These are phyloP conservation scores for Sitodiplosis mosellana DNA, from an alignment of 1,140 invertebrate species.

Conservation along the genomic window DNA sequence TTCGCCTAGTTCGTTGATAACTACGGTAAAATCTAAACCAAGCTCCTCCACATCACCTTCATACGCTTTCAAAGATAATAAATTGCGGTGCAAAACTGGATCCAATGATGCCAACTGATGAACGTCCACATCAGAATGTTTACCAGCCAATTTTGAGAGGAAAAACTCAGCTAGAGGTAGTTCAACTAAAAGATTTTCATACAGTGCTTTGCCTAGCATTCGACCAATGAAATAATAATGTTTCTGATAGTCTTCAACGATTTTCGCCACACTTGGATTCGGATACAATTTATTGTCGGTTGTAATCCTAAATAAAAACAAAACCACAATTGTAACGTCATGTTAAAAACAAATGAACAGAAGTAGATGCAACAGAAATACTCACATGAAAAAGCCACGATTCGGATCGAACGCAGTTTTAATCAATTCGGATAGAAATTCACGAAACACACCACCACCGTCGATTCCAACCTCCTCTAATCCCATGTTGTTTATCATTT, in stretches of 20 bases:
- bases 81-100: constrained; percentile 77
- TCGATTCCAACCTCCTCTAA: constrained; percentile 91
- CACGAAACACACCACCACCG: constrained; percentile 80
- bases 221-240: constrained; percentile 94
- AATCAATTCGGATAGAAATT: constrained; percentile 77
- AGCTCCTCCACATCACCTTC: constrained; percentile 58
- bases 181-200: constrained; percentile 88
- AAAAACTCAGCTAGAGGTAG: constrained; percentile 88
- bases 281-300: constrained; percentile 89
- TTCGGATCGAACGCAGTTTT: constrained; percentile 96
- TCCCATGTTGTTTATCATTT: constrained; percentile 76
- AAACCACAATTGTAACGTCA: background rate
- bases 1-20: constrained; percentile 79
- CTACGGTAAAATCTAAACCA: constrained; percentile 84
- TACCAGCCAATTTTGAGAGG: constrained; percentile 64
- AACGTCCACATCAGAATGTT: constrained; percentile 69
- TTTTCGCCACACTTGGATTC: constrained; percentile 72
- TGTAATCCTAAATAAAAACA: constrained; percentile 38
- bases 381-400: constrained; percentile 65
- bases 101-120: constrained; percentile 87
- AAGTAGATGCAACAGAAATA: constrained; percentile 5
- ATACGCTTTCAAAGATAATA: constrained; percentile 73
- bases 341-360: background rate
- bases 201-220: constrained; percentile 89
- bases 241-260: constrained; percentile 67